Base-by-base conservation (phyloP, 2,113 vertebrate species). In the Zosterops borbonicus region DNA sequence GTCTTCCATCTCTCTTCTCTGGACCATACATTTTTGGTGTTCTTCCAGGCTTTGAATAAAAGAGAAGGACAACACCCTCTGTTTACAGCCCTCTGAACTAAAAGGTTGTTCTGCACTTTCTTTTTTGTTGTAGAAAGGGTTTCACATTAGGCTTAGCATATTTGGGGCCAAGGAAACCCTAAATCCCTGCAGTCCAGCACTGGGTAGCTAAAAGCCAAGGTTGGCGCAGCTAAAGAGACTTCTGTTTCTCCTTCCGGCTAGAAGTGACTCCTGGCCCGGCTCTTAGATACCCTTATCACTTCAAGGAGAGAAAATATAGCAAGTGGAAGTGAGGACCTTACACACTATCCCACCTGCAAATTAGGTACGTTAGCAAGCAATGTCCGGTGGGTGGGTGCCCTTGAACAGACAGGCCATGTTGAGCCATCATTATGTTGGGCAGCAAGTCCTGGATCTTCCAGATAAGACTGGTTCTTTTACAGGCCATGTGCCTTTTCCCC, bases 191-290 rank as follows among this genome's bases (percentile, higher is more conserved):
- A 85, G 67, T 14, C 31, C 41, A 56, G 63, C 0, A 0, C n/a
- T 41, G 31, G 3, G 20, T 27, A 62, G 11, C 41, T 74, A 53
- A 87, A 77, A 58, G 44, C 29, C 44, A 52, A 39, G 22, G 31
- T 2, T 33, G 9, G 14, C 19, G 60, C 62, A 64, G 13, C n/a
- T 52, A 27, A 22, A 20, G 28, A 73, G 37, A 56, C 6, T 67
- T 42, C 20, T 0, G 0, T 28, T 35, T 47, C 88, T 76, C 37
- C 33, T 41, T 27, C 49, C 0, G 1, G 39, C 35, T 42, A n/a
- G 37, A 87, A 87, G 39, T 12, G 6, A 63, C 12, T 82, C 50
- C 19, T 9, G 1, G 24, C n/a, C 69, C 52, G 52, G 42, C 33
- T 55, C 52, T 78, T 35, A 67, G 82, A 63, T 16, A 92, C 4